Evolutionary conservation across 1,140 invertebrate genomes (phyloP), one percentile per base, ranked within the genome.

Genomic region (Drusus annulatus): DNA sequence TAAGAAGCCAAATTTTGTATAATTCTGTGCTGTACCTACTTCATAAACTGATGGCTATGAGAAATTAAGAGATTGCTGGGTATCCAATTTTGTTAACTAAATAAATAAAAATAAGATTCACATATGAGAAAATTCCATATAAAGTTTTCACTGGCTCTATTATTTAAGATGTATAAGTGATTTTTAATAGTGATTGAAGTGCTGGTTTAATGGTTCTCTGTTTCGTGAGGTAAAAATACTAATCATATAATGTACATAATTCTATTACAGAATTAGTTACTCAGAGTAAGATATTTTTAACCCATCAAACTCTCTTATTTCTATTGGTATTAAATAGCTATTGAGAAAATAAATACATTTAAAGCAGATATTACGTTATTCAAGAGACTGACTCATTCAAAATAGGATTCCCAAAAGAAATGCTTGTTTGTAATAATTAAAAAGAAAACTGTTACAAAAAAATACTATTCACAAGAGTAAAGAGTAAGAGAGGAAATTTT

Each of bases 21-120:
- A 28, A 75, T 78, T 65, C 68, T 78, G 76, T 83, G 79, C 79
- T 71, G 69, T 83, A 83, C 82, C 71, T 81, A 83, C 77, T 75
- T 83, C 71, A 60, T 31, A 54, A 54, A 73, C 36, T 80, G 82
- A 80, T 71, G 75, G 21, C 58, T 78, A 80, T 75, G 76, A 83
- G 23, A 80, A 80, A 80, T 56, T 71, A 78, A 80, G 80, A 78
- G 78, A 62, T 80, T 79, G 79, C 78, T 73, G 79, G 81, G 68
- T 71, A 81, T 81, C 82, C 82, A 80, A 78, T 76, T 75, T 71
- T 62, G 79, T 80, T 68, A 52, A 78, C 76, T 78, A 78, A 65
- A 75, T 75, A 31, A 58, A 78, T 56, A 45, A 75, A 75, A 75
- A 71, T 71, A 71, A 15, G 19, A 52, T 71, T 52, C 21, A 58